These are phyloP conservation scores for Platichthys flesus DNA, from an alignment of 2,113 vertebrate species.

Conservation along the genomic window DNA sequence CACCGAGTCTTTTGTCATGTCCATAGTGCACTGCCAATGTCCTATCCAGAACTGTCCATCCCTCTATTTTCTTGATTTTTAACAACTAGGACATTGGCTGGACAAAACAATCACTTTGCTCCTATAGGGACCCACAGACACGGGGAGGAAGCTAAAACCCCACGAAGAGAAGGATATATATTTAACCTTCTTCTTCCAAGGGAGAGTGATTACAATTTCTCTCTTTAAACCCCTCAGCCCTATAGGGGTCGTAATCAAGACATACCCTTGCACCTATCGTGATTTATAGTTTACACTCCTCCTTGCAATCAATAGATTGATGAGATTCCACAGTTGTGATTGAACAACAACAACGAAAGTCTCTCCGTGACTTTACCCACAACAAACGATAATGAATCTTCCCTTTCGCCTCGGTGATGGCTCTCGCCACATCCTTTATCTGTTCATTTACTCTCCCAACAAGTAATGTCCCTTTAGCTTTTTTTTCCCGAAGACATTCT, in stretches of 20 bases:
- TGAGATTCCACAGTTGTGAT: slow-evolving; percentile 63
- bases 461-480: background rate
- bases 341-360: slow-evolving; percentile 57
- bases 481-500: background rate
- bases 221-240: slow-evolving; percentile 49
- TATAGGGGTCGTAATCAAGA: slow-evolving; percentile 62
- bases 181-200: slow-evolving; percentile 50
- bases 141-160: background rate
- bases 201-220: slow-evolving; percentile 55
- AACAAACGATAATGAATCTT: slow-evolving; percentile 31
- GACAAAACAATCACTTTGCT: background rate
- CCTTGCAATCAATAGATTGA: slow-evolving; percentile 57
- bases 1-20: background rate
- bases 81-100: too few species aligned
- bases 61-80: background rate
- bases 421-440: too few species aligned
- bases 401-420: too few species aligned
- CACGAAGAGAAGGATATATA: slow-evolving; percentile 13
- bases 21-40: background rate
- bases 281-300: slow-evolving; percentile 56
- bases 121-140: background rate
- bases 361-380: slow-evolving; percentile 26
- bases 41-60: background rate
- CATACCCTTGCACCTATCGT: slow-evolving; percentile 52
- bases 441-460: too few species aligned